These are phyloP conservation scores for Hafferia zeledoni DNA, from an alignment of 2,797 vertebrate species.

Conservation along the genomic window DNA sequence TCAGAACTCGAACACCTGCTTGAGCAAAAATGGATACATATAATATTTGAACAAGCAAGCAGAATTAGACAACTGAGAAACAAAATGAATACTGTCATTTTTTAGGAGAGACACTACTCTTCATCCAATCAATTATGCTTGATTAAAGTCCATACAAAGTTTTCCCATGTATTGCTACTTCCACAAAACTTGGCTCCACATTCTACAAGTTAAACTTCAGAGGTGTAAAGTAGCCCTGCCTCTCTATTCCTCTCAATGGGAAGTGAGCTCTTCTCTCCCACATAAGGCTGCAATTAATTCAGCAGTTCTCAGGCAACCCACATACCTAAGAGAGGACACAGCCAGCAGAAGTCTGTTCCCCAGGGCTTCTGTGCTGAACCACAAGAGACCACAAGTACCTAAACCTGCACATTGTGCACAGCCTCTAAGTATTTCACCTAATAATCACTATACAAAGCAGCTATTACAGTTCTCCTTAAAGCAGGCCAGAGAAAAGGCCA, in stretches of 20 bases:
- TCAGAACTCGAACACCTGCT: neutral
- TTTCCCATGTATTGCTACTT: neutral
- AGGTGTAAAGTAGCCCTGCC: neutral
- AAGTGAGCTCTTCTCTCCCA: neutral
- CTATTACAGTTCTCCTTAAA: neutral
- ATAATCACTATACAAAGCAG: neutral
- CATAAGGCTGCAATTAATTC: neutral
- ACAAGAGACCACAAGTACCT: neutral
- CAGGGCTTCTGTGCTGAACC: neutral
- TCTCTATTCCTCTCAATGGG: neutral
- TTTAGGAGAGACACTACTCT: neutral
- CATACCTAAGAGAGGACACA: neutral
- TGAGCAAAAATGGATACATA: neutral
- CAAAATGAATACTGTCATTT: neutral
- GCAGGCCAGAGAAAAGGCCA: neutral
- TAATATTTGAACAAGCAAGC: neutral
- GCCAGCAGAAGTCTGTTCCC: neutral
- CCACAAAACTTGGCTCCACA: neutral
- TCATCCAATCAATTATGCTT: neutral
- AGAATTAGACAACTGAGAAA: neutral
- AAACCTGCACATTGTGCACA: neutral
- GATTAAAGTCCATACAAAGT: neutral
- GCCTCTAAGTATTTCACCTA: neutral
- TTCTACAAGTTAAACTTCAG: neutral
- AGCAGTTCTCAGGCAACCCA: neutral